Evolutionary conservation across 2,888 invertebrate species (phyloP), one percentile per base, ranked within the genome.

Genomic region (Sinhomidia bicolor): DNA sequence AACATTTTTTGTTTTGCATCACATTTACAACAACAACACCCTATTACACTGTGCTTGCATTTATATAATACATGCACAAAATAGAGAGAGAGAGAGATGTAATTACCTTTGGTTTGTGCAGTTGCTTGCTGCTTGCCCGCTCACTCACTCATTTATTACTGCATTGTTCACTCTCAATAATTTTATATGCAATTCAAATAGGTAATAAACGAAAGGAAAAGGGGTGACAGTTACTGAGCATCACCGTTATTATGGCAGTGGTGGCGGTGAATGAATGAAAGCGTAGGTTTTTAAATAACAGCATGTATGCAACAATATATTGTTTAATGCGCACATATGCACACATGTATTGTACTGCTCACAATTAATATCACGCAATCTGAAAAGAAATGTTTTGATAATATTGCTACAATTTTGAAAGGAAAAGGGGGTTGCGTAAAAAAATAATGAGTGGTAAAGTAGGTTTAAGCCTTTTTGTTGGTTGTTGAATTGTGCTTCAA

Each of bases 371-470:
- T 54, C 76, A 84, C 76, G 74, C 84, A 83, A 83, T 54, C 71
- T 54, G 54, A 29, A 26, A 57, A 29, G 76, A n/a, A n/a, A n/a
- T n/a, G n/a, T 65, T 78, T 78, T 78, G 78, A 78, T 78, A 71
- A 23, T 10, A 71, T 20, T 78, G 32, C 54, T 78, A 54, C 14
- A 17, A 23, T 62, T 80, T 80, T 62, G 60, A 80, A 62, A 84
- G 60, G 84, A 51, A 85, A 65, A 54, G 85, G 62, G 65, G 54
- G 26, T 76, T 62, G 84, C 84, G 74, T 84, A 76, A 84, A 84
- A 84, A 84, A n/a, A n/a, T 84, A 84, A 76, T 76, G 84, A 84
- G 62, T 26, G 17, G 26, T 54, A 41, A n/a, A n/a, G n/a, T n/a
- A n/a, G n/a, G n/a, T n/a, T n/a, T 78, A 54, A 54, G 51, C 10